Base-by-base conservation (phyloP, 2,888 invertebrate genomes). In the Orchesella flavescens region DNA sequence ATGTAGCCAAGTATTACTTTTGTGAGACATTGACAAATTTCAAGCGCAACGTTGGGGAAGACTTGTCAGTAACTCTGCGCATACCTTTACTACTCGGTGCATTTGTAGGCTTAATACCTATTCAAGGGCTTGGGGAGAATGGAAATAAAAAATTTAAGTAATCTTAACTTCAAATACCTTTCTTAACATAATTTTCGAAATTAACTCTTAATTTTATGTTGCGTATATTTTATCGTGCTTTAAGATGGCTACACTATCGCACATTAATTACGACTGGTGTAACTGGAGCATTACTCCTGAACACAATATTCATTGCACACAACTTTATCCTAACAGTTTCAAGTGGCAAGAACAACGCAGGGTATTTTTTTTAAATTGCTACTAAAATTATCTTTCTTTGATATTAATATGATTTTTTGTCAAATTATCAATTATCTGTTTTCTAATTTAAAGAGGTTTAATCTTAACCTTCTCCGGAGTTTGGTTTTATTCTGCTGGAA, bases 401-500 rank as follows among this genome's bases (percentile, higher is more conserved):
- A n/a, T n/a, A n/a, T 34, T 34, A 34, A 7, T 34, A 34, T 34
- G 34, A 34, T n/a, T n/a, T n/a, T n/a, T n/a, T n/a, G n/a, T n/a
- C n/a, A n/a, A n/a, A 34, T 34, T 34, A 34, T n/a, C n/a, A n/a
- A n/a, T n/a, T n/a, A 34, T 34, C 13, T n/a, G 61, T 68, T 68
- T 57, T 65, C 57, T 73, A 17, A 17, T 61, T 53, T 66, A 4
- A 46, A 87, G 87, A 49, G 43, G 72, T 19, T 43, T 86, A 1
- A 57, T 87, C 13, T 21, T 80, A 15, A 74, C 71, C 5, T 55
- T 83, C 15, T 83, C 85, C 61, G 87, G 87, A 23, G 84, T 87
- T 69, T 87, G 86, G 86, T 87, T 87, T 69, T 87, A 85, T 71
- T 21, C 75, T 1, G 84, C 77, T 34, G 87, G 86, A 21, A 81